Evolutionary conservation across 2,797 vertebrate genomes (phyloP).

Genomic region (Phoebastria nigripes): DNA sequence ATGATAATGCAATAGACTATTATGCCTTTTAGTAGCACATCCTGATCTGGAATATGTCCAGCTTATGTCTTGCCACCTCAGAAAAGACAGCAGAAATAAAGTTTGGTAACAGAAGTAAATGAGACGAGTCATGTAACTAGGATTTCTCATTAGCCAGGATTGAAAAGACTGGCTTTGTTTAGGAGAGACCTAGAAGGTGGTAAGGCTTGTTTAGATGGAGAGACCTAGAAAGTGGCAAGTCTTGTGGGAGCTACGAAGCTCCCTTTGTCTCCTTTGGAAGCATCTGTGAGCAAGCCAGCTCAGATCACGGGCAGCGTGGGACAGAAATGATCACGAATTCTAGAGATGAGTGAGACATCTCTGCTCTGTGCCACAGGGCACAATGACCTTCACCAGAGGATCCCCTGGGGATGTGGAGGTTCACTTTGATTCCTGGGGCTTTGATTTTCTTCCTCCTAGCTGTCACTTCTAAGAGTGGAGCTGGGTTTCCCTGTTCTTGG

Average conservation of each 20-base stretch:
- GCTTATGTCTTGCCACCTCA: background rate
- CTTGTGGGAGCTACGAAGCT: background rate
- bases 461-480: background rate
- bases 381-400: background rate
- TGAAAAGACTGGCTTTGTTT: background rate
- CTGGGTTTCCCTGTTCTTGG: background rate
- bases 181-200: background rate
- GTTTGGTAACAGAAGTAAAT: background rate
- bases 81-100: background rate
- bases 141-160: background rate
- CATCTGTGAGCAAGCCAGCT: background rate
- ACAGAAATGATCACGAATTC: background rate
- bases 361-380: background rate
- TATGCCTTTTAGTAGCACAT: background rate
- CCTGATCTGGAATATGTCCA: background rate
- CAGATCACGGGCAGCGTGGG: background rate
- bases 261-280: background rate
- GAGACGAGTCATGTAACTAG: background rate
- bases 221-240: background rate
- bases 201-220: background rate
- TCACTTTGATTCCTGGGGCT: background rate
- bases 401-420: background rate
- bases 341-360: background rate
- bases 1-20: background rate
- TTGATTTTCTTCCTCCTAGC: background rate